Percentiles rank a stretch among this genome's conserved stretches.
phyloP scores from a whole-genome alignment of 2,888 invertebrate species.

The Aradus depressus region DNA sequence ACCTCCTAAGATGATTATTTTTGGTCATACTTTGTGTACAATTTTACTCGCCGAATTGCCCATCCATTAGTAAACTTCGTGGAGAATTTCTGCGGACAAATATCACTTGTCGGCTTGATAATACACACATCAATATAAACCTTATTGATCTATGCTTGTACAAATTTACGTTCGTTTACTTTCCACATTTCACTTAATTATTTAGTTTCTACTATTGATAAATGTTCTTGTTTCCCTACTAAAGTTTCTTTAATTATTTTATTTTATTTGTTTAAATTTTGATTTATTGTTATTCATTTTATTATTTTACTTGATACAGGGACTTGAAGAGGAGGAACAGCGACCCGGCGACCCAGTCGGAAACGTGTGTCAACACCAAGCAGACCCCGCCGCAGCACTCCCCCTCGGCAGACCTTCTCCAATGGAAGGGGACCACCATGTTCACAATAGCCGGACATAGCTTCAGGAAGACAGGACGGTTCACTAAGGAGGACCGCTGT shows the following conservation, averaged over 20 bases:
- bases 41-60: no score
- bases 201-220: neutral
- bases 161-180: neutral
- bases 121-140: no score
- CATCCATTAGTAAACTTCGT: no score
- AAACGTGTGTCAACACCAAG: slow-evolving; percentile 3
- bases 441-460: slow-evolving; percentile 65
- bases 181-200: neutral
- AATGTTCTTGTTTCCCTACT: neutral
- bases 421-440: slow-evolving; percentile 48
- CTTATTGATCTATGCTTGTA: neutral
- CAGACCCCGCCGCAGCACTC: slow-evolving; percentile 23
- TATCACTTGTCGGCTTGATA: no score
- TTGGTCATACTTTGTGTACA: no score
- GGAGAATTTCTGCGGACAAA: no score
- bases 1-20: no score
- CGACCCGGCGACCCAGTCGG: slow-evolving; percentile 45
- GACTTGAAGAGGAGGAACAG: slow-evolving; percentile 50
- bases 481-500: slow-evolving; percentile 71
- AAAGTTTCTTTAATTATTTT: neutral
- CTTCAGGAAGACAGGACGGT: slow-evolving; percentile 56
- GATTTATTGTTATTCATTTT: neutral
- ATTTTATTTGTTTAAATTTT: slow-evolving; percentile 1
- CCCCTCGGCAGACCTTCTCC: slow-evolving; percentile 35
- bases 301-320: slow-evolving; percentile 3